Evolutionary conservation across 2,888 invertebrate genomes (phyloP).

Genomic region (Heterodera filipjevi): DNA sequence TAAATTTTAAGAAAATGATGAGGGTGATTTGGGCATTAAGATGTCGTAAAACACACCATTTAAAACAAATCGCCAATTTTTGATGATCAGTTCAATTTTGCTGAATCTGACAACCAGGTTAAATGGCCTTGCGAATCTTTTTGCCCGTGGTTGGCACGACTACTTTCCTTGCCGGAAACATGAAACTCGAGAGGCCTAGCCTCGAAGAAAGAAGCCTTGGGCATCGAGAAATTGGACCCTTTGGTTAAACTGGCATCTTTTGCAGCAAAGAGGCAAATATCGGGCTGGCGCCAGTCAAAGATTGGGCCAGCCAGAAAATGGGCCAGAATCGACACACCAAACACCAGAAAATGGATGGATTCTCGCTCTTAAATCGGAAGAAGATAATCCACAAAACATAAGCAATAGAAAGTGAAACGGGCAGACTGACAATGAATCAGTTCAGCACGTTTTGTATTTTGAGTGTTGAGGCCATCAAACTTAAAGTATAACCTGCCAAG

Average conservation of each 20-base stretch:
- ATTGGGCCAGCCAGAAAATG: slow-evolving; percentile 12
- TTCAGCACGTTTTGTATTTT: neutral
- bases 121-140: neutral
- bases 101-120: slow-evolving; percentile 4
- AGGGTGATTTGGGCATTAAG: neutral
- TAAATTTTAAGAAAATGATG: neutral
- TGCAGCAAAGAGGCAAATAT: slow-evolving; percentile 7
- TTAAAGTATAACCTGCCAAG: slow-evolving; percentile 86
- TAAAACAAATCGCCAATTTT: neutral
- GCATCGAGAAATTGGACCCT: neutral
- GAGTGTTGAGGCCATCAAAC: neutral
- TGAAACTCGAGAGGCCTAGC: neutral
- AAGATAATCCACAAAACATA: neutral
- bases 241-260: neutral
- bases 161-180: slow-evolving; percentile 2
- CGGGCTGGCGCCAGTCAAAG: slow-evolving; percentile 9
- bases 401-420: neutral
- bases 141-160: neutral
- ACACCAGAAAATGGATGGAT: slow-evolving; percentile 7
- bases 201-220: neutral
- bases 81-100: neutral
- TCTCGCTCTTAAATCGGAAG: slow-evolving; percentile 2
- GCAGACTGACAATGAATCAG: neutral
- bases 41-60: neutral
- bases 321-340: slow-evolving; percentile 10